Conservation (phyloP, 2,888 invertebrate species). For the Stenodema calcarata region DNA sequence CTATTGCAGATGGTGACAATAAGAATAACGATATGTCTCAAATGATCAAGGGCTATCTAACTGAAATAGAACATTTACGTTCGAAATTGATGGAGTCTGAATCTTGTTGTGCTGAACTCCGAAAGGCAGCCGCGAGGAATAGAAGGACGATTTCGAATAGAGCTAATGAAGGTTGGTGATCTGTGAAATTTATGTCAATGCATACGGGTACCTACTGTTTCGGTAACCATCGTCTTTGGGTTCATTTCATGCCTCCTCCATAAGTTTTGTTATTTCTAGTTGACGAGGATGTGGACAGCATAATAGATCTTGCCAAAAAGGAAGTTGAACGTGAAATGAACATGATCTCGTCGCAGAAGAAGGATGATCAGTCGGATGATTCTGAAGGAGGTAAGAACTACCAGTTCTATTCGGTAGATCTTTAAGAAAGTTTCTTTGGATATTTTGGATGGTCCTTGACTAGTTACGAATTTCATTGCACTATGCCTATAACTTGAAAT, state of each 20-base stretch:
- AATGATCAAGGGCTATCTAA: constrained; percentile 82
- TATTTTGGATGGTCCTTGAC: too few species aligned
- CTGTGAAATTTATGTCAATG: too few species aligned
- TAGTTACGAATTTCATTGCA: too few species aligned
- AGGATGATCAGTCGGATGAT: constrained; percentile 23
- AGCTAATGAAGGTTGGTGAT: neutral
- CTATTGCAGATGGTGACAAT: constrained; percentile 62
- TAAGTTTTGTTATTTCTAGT: constrained; percentile 32
- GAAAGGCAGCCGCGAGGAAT: constrained; percentile 62
- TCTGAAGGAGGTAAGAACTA: constrained; percentile 22
- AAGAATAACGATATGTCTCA: constrained; percentile 67
- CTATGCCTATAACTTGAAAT: too few species aligned
- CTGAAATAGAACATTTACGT: constrained; percentile 88
- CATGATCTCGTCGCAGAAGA: constrained; percentile 1
- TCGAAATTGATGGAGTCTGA: constrained; percentile 89
- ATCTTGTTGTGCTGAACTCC: constrained; percentile 75
- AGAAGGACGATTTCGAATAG: neutral
- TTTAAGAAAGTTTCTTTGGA: too few species aligned
- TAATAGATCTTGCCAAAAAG: constrained; percentile 43
- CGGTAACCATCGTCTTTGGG: too few species aligned
- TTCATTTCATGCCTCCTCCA: too few species aligned
- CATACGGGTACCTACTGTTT: too few species aligned
- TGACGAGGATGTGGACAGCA: constrained; percentile 57
- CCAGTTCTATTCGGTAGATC: too few species aligned
- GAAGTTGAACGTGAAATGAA: constrained; percentile 30